Percentiles rank a stretch among this genome's conserved stretches.
These are phyloP conservation scores for Shinisaurus crocodilurus DNA, from an alignment of 2,113 vertebrate species.

Conservation along the genomic window DNA sequence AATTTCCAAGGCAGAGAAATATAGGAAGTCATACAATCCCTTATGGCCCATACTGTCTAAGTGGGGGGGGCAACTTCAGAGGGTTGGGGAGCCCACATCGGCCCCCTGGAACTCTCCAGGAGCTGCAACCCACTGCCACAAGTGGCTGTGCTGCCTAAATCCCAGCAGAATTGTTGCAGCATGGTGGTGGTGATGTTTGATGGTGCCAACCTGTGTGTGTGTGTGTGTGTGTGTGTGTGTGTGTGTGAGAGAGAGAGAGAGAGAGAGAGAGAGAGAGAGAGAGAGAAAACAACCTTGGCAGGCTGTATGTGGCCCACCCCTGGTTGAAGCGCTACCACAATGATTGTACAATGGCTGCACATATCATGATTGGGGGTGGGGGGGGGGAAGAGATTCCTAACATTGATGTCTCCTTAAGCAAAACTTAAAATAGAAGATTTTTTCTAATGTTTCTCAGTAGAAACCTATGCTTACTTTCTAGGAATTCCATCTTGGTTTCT, in stretches of 20 bases:
- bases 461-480: constrained; percentile 87
- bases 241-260: too few species aligned
- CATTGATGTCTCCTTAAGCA: background rate
- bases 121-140: too few species aligned
- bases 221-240: too few species aligned
- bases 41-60: background rate
- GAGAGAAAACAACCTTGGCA: too few species aligned
- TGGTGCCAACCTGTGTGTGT: too few species aligned
- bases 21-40: background rate
- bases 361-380: background rate
- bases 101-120: too few species aligned
- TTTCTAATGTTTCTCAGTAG: background rate
- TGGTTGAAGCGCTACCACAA: too few species aligned
- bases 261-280: too few species aligned
- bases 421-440: background rate
- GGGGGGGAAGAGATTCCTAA: background rate
- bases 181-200: too few species aligned
- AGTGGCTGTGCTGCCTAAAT: too few species aligned
- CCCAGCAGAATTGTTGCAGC: too few species aligned
- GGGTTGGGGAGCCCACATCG: too few species aligned
- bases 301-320: background rate
- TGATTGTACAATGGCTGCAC: background rate
- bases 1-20: background rate
- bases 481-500: constrained; percentile 86
- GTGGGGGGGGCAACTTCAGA: background rate